These are phyloP conservation scores for Semicossyphus pulcher DNA, from an alignment of 2,113 vertebrate species.

Conservation along the genomic window DNA sequence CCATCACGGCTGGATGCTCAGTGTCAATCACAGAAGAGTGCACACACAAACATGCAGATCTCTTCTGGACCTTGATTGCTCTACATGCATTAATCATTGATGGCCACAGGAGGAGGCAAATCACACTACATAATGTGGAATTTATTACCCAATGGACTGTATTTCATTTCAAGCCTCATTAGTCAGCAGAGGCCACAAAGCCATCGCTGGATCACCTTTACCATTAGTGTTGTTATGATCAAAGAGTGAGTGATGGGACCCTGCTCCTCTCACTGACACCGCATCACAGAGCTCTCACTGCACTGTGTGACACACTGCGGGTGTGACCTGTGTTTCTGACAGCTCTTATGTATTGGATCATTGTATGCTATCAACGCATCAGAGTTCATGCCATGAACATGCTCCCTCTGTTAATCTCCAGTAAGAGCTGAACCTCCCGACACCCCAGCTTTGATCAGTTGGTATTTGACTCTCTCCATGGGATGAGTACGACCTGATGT, in stretches of 20 bases:
- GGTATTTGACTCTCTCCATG: too few relatives aligned
- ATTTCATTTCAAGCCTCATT: conserved; percentile 68
- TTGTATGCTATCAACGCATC: too few relatives aligned
- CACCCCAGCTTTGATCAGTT: too few relatives aligned
- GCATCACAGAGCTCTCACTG: background rate
- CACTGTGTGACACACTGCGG: background rate
- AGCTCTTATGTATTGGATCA: too few relatives aligned
- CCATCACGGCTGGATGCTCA: background rate
- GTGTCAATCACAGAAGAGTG: background rate
- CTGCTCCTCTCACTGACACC: too few relatives aligned
- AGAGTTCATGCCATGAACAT: too few relatives aligned
- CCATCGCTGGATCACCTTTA: conserved; percentile 42
- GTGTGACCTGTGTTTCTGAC: background rate
- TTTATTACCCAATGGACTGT: conserved; percentile 56
- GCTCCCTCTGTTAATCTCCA: too few relatives aligned
- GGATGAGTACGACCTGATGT: too few relatives aligned
- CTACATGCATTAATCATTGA: conserved; percentile 5
- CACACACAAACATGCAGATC: background rate
- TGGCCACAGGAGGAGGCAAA: conserved; percentile 5
- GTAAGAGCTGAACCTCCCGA: too few relatives aligned
- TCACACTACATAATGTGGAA: conserved; percentile 29
- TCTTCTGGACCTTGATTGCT: background rate
- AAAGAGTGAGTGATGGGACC: conserved; percentile 29
- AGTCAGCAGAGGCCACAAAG: conserved; percentile 42
- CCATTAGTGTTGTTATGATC: conserved; percentile 26